Evolutionary conservation across 23 tunicate genomes (phyloP), one percentile per base, ranked within the genome.

Genomic region (Halocynthia aurantium): DNA sequence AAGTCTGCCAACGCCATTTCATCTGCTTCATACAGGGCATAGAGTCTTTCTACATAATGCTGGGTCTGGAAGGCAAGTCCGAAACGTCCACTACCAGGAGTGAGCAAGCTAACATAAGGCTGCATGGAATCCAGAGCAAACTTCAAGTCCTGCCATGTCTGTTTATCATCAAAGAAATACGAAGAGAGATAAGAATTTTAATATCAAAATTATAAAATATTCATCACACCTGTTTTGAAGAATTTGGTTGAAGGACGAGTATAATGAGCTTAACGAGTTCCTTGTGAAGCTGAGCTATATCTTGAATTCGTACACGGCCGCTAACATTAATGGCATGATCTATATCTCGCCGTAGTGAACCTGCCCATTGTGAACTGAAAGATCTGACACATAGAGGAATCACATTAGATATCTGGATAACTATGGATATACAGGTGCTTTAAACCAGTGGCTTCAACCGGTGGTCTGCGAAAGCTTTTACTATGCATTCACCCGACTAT

Each of bases 11-110:
- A 68, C 69, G 55, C 82, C 18, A 74, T 85, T 62, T 70, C 73
- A 52, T 84, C 82, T 55, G 73, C 54, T 70, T 58, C 18, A 64
- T 82, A 86, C 9, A 21, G 22, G 11, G 18, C 51, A 92, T 52
- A 76, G 6, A 92, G 21, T 57, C 92, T 79, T 55, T 92, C 98
- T 7, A 86, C 84, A 84, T 92, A 92, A 22, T 92, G 98, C 31
- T 64, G 62, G 50, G 77, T 78, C 0, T 86, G 70, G 0, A 78
- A 64, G 7, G 85, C 19, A 19, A 53, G 63, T 6, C 70, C 70
- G 10, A 65, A 62, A 12, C 56, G 78, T 8, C 78, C 78, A 51
- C 18, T 22, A 7, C 56, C 56, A 8, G 56, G 22, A 10, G 55
- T 53, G 22, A 92, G 31, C 62, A 71, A 86, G 53, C 71, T 52